Percentiles rank a stretch among this genome's conserved stretches.
Conservation (phyloP, 2,113 vertebrate species). For the Oncorhynchus mykiss region DNA sequence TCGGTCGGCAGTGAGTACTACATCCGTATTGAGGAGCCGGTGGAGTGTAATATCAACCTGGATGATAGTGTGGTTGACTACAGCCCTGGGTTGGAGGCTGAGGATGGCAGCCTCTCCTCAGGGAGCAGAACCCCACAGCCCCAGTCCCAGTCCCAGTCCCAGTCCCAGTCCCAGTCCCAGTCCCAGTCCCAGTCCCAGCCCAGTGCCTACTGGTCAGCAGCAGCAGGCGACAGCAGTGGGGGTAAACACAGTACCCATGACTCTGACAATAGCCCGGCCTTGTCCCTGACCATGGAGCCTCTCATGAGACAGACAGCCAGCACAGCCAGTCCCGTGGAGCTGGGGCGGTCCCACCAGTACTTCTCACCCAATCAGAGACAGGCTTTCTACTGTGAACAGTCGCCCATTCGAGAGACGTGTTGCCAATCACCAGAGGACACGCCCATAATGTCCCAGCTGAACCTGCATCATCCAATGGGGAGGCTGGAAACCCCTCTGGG, state of each 20-base stretch:
- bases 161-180: slow-evolving; percentile 35
- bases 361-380: slow-evolving; percentile 53
- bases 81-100: slow-evolving; percentile 67
- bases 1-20: slow-evolving; percentile 94
- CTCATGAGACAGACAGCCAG: slow-evolving; percentile 65
- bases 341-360: slow-evolving; percentile 47
- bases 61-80: slow-evolving; percentile 78
- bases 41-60: slow-evolving; percentile 77
- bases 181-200: slow-evolving; percentile 38
- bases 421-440: slow-evolving; percentile 54
- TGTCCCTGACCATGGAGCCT: slow-evolving; percentile 81
- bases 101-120: slow-evolving; percentile 58
- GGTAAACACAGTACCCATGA: slow-evolving; percentile 58
- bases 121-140: slow-evolving; percentile 24
- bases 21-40: slow-evolving; percentile 91
- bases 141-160: slow-evolving; percentile 19
- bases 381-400: slow-evolving; percentile 49
- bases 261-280: slow-evolving; percentile 74
- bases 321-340: slow-evolving; percentile 22
- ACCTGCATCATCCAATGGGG: slow-evolving; percentile 48
- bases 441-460: slow-evolving; percentile 43
- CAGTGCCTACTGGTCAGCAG: slow-evolving; percentile 69
- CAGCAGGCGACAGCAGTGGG: slow-evolving; percentile 58
- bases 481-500: slow-evolving; percentile 72
- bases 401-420: slow-evolving; percentile 42